Evolutionary conservation across 2,113 vertebrate species (phyloP), one percentile per base, ranked within the genome.

Genomic region (Perca flavescens): DNA sequence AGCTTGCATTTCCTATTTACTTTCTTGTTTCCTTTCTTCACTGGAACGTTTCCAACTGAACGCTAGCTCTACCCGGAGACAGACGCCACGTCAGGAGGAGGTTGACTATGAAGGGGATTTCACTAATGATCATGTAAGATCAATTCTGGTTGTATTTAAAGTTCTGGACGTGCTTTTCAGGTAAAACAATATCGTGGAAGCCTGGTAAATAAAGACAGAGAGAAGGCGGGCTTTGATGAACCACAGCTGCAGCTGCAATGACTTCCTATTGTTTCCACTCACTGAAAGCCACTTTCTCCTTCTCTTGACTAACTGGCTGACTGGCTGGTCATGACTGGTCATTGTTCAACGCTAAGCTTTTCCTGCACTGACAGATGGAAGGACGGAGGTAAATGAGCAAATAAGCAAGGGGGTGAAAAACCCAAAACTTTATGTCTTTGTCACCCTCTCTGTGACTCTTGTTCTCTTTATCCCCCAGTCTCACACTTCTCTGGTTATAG

Each of bases 191-290:
- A 83, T 68, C 16, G 16, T 36, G 9, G 40, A 52, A 54, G 74
- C 46, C 10, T 17, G 52, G 19, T 70, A 19, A 50, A 77, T 70
- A 54, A 28, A 79, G 80, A 85, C 62, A 36, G 79, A 49, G 28
- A 2, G 73, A 67, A 63, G 10, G 25, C 12, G 25, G 21, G 77
- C 66, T 66, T 86, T 87, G 83, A 84, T 86, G 85, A 88, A 87
- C 86, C 85, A 76, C 93, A 93, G 92, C 94, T 92, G 93, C 90
- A 91, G 91, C 85, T 88, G 92, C 91, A 84, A 95, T 94, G 89
- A 94, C 94, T 94, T 96, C 94, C 95, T 94, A 93, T 92, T 87
- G 91, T 90, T 91, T 88, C 88, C 91, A 91, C 89, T 94, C 90
- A 91, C 82, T 92, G 86, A 80, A 91, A 92, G 87, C 89, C 89